Percentiles rank a stretch among this genome's conserved stretches.
Conservation (phyloP, 2,888 invertebrate species). For the Copidosoma aretas region DNA sequence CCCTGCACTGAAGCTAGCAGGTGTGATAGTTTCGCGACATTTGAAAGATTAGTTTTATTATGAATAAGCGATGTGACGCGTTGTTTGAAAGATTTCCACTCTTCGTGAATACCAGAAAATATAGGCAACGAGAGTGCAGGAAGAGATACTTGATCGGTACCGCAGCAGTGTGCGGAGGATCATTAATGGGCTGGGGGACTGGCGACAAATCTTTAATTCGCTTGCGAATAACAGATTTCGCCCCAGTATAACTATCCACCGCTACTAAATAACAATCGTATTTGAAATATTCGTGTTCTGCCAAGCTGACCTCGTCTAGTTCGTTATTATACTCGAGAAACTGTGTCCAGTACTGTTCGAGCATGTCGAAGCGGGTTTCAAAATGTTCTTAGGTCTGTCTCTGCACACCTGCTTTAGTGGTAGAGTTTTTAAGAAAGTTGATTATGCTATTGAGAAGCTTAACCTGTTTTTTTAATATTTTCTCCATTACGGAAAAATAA, state of each 20-base stretch:
- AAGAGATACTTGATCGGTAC: not conserved
- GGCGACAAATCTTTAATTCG: not conserved
- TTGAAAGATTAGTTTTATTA: not conserved
- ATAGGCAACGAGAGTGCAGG: not conserved
- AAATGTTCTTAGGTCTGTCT: not conserved
- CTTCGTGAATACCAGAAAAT: not conserved
- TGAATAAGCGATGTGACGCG: not conserved
- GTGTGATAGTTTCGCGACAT: not conserved
- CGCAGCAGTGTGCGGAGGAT: not conserved
- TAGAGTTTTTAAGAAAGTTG: too few relatives aligned
- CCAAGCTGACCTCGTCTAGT: not conserved
- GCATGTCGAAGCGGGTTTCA: not conserved
- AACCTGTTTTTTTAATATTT: too few relatives aligned
- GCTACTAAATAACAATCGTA: not conserved
- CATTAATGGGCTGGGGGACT: not conserved
- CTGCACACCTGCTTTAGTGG: too few relatives aligned
- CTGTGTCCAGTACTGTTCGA: not conserved
- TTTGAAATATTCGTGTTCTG: not conserved
- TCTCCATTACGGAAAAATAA: too few relatives aligned
- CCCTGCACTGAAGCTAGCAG: not conserved
- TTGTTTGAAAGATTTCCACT: slow-evolving; percentile 1
- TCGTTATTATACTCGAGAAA: not conserved
- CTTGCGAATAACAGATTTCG: not conserved
- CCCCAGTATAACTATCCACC: not conserved
- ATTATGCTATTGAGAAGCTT: too few relatives aligned